These are phyloP conservation scores for Marcusenius ussheri DNA, from an alignment of 2,113 vertebrate species.

Conservation along the genomic window DNA sequence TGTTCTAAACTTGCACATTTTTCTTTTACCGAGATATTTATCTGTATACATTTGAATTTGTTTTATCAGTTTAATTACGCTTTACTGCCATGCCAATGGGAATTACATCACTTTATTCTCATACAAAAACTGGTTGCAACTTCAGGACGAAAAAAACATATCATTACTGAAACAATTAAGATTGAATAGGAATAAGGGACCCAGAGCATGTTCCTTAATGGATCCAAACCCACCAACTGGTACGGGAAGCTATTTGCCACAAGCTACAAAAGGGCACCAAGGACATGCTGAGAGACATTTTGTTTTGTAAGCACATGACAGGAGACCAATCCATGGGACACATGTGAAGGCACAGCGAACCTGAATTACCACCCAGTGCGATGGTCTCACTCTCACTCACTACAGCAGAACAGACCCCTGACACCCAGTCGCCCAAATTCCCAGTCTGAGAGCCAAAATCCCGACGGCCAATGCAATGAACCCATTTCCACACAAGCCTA, in stretches of 20 bases:
- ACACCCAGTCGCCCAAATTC: neutral
- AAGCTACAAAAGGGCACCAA: too few relatives aligned
- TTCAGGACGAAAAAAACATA: neutral
- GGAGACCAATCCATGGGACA: neutral
- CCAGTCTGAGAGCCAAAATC: neutral
- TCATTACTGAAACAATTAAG: neutral
- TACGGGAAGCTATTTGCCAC: neutral
- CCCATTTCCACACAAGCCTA: neutral
- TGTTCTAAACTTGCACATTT: neutral
- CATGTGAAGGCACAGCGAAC: neutral
- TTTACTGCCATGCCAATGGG: neutral
- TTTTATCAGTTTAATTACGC: neutral
- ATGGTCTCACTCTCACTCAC: neutral
- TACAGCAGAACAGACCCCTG: neutral
- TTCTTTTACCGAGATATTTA: neutral
- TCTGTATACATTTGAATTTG: neutral
- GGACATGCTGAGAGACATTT: neutral
- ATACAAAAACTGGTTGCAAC: neutral
- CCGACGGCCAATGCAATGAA: neutral
- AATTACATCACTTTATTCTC: neutral
- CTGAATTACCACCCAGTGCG: neutral
- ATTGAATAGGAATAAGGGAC: neutral
- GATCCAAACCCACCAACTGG: neutral
- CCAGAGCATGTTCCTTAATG: neutral
- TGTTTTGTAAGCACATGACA: neutral